Base-by-base conservation (phyloP, 1,140 invertebrate species). In the Patella vulgata region DNA sequence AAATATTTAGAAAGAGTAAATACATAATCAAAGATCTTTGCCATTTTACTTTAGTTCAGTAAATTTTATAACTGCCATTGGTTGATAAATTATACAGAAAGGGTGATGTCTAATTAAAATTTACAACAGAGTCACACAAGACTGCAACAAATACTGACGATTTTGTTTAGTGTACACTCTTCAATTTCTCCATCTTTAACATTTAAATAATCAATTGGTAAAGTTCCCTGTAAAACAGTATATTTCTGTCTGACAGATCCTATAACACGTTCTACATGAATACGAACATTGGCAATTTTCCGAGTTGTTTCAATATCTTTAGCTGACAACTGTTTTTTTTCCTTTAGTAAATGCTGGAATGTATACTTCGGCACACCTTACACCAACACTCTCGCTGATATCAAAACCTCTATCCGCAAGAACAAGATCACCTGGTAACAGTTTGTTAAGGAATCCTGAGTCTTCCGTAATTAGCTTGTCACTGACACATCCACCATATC, bases 181-280 rank as follows among this genome's bases (percentile, higher is more conserved):
- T 44, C 30, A 54, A 17, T 44, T 39, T 63, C 52, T n/a, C 31
- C 30, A 25, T 25, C 12, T 14, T 25, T 40, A 21, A 21, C 17
- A 21, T 12, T 21, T 6, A 57, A 1, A 2, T 47, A 36, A 14
- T 40, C 21, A 27, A 63, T 63, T 21, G 33, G 53, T 6, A 63
- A 31, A 4, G 52, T 57, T 23, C 31, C 21, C 19, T 19, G 8
- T 25, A 63, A 42, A 40, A 63, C 47, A 3, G 2, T 39, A 39
- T 56, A 63, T 39, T 63, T 63, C 3, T 31, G 19, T 0, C 23
- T 8, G 0, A 56, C 23, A 48, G 14, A 39, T 23, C 72, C 73
- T 60, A 77, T 77, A 11, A 70, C 73, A 50, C 73, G 60, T 68
- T 78, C 74, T 1, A 79, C 75, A 63, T 77, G 75, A 27, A 78